Evolutionary conservation across 2,888 invertebrate genomes (phyloP), one percentile per base, ranked within the genome.

Genomic region (Leucophenga maculata): DNA sequence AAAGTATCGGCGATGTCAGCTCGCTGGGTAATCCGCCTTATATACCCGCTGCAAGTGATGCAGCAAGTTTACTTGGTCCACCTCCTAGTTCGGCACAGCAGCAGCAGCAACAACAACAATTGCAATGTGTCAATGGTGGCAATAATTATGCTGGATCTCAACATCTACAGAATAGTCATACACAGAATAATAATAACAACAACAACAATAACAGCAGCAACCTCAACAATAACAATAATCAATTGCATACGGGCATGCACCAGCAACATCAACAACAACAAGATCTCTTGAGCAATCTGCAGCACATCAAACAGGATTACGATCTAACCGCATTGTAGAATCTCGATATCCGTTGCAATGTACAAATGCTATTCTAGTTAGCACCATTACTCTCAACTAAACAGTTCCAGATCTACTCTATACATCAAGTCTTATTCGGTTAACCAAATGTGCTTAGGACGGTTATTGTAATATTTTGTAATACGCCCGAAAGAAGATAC

Each of bases 221-320:
- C 46, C 68, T 57, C 69, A 77, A 92, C 80, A 89, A 91, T 83
- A 92, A 71, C 31, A 86, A 77, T 75, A 92, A 81, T 77, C 81
- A 77, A 74, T 85, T 84, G 78, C 71, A 74, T 59, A 69, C 77
- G 65, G 72, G 72, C 64, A 75, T 77, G 70, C 82, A 76, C 69
- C 85, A 81, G 32, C 82, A 81, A 14, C 78, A 80, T 50, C 78
- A 80, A 70, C 77, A 80, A 59, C 83, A 84, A 79, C 85, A 86
- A 80, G 81, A 87, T 78, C 80, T 87, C 84, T 76, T 86, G 79
- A 82, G 75, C 77, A 87, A 86, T 79, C 85, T 87, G 75, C 87
- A 86, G 76, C 88, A 93, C 84, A 94, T 95, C 84, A 95, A 95
- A 89, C 94, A 95, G 79, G 95, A 96, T 90, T 96, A 96, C 87